These are phyloP conservation scores for Catocala sponsa DNA, from an alignment of 2,888 invertebrate genomes.

Conservation along the genomic window DNA sequence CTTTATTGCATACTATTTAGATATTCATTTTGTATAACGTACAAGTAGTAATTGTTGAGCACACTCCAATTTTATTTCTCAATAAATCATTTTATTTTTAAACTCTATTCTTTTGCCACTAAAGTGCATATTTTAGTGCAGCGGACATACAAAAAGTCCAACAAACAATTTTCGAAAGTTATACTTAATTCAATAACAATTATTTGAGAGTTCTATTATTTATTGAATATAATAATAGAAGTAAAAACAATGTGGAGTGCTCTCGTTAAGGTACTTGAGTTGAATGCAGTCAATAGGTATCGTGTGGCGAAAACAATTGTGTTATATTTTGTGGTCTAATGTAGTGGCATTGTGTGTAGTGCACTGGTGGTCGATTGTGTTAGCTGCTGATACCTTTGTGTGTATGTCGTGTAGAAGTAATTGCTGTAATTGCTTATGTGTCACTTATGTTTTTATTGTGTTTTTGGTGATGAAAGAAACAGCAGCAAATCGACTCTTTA, in stretches of 20 bases:
- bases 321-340: constrained; percentile 28
- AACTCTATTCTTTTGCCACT: neutral
- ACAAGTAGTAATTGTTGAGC: too few relatives aligned
- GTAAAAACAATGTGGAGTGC: constrained; percentile 48
- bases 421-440: constrained; percentile 47
- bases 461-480: neutral
- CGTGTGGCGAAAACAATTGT: constrained; percentile 53
- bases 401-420: constrained; percentile 44
- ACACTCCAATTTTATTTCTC: neutral
- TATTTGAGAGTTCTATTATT: constrained; percentile 33
- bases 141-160: neutral
- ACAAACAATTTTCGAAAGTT: constrained; percentile 12
- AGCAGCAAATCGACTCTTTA: neutral
- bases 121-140: neutral
- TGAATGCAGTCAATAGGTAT: constrained; percentile 53
- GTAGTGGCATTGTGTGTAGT: constrained; percentile 30
- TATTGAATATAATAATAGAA: constrained; percentile 42
- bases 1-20: constrained; percentile 26
- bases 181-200: constrained; percentile 23
- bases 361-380: constrained; percentile 28
- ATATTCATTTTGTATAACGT: neutral
- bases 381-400: constrained; percentile 32
- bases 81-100: neutral
- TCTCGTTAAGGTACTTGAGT: constrained; percentile 37
- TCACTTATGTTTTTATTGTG: constrained; percentile 40